Evolutionary conservation across 2,888 invertebrate species (phyloP).

Genomic region (Heteropelma amictum): DNA sequence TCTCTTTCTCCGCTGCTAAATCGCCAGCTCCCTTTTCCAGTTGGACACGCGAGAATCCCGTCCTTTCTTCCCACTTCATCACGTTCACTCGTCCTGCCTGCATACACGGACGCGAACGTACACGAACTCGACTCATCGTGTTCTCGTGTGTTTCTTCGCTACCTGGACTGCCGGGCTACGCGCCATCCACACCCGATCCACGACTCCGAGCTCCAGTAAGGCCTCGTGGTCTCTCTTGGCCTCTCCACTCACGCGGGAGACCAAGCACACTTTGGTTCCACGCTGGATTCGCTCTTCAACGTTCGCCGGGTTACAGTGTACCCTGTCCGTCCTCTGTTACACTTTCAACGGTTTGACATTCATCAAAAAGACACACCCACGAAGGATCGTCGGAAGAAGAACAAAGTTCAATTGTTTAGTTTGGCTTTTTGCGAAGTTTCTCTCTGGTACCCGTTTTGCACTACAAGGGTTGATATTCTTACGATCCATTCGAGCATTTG

Average conservation of each 20-base stretch:
- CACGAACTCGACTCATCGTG: constrained; percentile 1
- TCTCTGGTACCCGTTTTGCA: background rate
- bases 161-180: constrained; percentile 65
- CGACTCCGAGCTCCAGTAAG: constrained; percentile 62
- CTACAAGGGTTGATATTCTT: background rate
- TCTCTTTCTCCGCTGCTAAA: constrained; percentile 23
- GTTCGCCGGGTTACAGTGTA: constrained; percentile 44
- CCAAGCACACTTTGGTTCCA: constrained; percentile 44
- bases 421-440: background rate
- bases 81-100: constrained; percentile 29
- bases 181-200: constrained; percentile 64
- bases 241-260: constrained; percentile 60
- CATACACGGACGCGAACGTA: background rate
- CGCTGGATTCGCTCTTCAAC: constrained; percentile 55
- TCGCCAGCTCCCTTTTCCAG: constrained; percentile 50
- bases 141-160: constrained; percentile 49
- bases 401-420: background rate
- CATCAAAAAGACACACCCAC: background rate
- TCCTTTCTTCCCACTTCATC: constrained; percentile 49
- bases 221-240: constrained; percentile 64
- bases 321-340: constrained; percentile 35
- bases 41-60: constrained; percentile 57
- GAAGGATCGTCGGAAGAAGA: background rate
- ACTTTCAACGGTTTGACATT: too few relatives aligned
- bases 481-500: background rate